Percentiles rank a stretch among this genome's conserved stretches.
Evolutionary conservation across 1,140 invertebrate genomes (phyloP).

Genomic region (Antheraea mylitta): DNA sequence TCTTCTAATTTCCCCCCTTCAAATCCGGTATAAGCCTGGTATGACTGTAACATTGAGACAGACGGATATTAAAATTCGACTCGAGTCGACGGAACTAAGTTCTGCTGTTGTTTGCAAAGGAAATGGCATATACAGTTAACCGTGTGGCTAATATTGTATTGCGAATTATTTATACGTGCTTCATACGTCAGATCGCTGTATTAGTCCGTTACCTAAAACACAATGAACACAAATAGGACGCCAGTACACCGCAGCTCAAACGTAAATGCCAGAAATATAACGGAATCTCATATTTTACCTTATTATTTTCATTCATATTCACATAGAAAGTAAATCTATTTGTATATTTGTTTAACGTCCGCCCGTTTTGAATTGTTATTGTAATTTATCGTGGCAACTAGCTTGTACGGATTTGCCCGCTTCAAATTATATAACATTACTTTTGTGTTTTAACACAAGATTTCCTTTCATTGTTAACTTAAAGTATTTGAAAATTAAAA

Average conservation of each 20-base stretch:
- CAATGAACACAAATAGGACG: conserved; percentile 9
- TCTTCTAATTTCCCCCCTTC: background rate
- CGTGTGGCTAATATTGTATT: conserved; percentile 28
- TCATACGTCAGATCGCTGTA: conserved; percentile 10
- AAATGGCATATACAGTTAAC: conserved; percentile 37
- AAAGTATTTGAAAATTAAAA: too few relatives aligned
- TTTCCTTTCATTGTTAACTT: too few relatives aligned
- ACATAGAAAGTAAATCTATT: background rate
- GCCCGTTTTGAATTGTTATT: background rate
- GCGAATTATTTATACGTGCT: conserved; percentile 30
- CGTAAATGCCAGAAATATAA: conserved; percentile 4
- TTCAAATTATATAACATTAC: background rate
- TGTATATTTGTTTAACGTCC: background rate
- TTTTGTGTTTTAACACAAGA: too few relatives aligned
- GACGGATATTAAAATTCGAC: conserved; percentile 21
- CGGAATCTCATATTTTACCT: background rate
- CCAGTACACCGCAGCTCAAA: background rate
- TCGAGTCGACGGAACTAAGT: conserved; percentile 35
- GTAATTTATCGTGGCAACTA: background rate
- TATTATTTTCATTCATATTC: background rate
- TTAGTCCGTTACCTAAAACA: conserved; percentile 13
- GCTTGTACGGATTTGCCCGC: background rate
- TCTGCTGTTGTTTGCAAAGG: conserved; percentile 29
- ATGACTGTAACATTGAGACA: background rate
- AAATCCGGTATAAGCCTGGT: background rate